phyloP scores from a whole-genome alignment of 2,797 vertebrate genomes.

The Hyperoplus immaculatus region DNA sequence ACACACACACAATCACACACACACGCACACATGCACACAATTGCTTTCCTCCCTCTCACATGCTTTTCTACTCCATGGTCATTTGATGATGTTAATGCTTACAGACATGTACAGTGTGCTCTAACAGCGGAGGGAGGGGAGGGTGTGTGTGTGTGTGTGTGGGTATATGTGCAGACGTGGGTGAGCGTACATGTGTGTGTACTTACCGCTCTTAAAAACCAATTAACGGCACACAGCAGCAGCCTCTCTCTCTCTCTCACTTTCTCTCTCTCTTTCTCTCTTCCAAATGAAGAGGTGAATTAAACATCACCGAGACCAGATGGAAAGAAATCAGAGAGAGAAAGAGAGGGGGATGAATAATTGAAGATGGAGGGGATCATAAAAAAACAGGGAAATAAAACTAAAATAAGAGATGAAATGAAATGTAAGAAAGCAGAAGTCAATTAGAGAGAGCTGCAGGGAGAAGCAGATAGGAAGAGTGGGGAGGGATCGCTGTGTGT shows the following conservation, averaged over 20 bases:
- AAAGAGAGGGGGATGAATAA: constrained; percentile 80
- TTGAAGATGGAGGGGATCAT: constrained; percentile 76
- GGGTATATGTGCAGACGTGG: constrained; percentile 22
- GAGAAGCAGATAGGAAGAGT: constrained; percentile 62
- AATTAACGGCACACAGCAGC: constrained; percentile 79
- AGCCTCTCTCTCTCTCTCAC: neutral
- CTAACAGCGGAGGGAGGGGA: constrained; percentile 50
- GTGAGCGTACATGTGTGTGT: constrained; percentile 59
- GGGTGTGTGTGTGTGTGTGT: constrained; percentile 21
- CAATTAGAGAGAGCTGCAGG: constrained; percentile 79
- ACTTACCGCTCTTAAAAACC: constrained; percentile 82
- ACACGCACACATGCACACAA: constrained; percentile 33
- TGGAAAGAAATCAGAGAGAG: constrained; percentile 80
- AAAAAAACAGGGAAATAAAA: constrained; percentile 80
- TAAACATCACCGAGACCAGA: constrained; percentile 82
- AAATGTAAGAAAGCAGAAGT: constrained; percentile 83
- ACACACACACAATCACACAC: constrained; percentile 34
- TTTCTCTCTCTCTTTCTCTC: no score
- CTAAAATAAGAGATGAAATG: constrained; percentile 82
- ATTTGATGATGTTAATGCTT: constrained; percentile 79
- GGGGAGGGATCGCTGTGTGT: constrained; percentile 51
- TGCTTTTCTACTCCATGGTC: constrained; percentile 73
- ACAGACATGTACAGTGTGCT: constrained; percentile 80
- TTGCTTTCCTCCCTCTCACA: constrained; percentile 55
- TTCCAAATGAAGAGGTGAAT: constrained; percentile 81